Percentiles rank a stretch among this genome's conserved stretches.
Evolutionary conservation across 2,888 invertebrate genomes (phyloP).

Genomic region (Antitype chi): DNA sequence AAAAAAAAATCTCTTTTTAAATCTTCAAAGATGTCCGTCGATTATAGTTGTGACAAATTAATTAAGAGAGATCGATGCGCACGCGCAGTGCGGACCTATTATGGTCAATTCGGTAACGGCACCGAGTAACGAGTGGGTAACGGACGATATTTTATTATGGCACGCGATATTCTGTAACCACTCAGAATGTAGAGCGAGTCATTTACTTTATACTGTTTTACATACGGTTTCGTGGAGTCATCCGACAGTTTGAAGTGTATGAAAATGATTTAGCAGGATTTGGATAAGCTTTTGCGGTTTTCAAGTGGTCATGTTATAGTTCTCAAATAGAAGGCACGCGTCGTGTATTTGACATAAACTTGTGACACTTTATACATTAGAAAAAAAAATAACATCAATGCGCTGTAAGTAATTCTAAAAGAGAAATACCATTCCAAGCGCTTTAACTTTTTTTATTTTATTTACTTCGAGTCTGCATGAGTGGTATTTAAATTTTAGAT

Average conservation of each 20-base stretch:
- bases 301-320: slow-evolving; percentile 14
- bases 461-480: slow-evolving; percentile 1
- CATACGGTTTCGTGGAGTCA: slow-evolving; percentile 57
- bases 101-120: slow-evolving; percentile 86
- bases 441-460: not conserved
- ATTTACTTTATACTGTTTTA: slow-evolving; percentile 60
- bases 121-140: slow-evolving; percentile 76
- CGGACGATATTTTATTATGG: slow-evolving; percentile 75
- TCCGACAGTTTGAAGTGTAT: slow-evolving; percentile 23
- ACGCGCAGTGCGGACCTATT: slow-evolving; percentile 72
- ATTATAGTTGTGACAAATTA: slow-evolving; percentile 72
- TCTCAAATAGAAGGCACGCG: slow-evolving; percentile 23
- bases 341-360: slow-evolving; percentile 38
- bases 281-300: slow-evolving; percentile 21
- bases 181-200: slow-evolving; percentile 58
- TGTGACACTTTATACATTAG: slow-evolving; percentile 9
- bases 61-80: slow-evolving; percentile 76
- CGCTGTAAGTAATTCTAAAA: slow-evolving; percentile 22
- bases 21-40: slow-evolving; percentile 39
- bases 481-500: slow-evolving; percentile 45
- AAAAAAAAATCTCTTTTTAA: slow-evolving; percentile 44
- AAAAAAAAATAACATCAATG: slow-evolving; percentile 22
- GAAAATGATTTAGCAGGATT: slow-evolving; percentile 49
- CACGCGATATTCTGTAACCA: slow-evolving; percentile 77
- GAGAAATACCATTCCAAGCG: slow-evolving; percentile 1